Evolutionary conservation across 2,113 vertebrate genomes (phyloP).

Genomic region (Megaceryle maxima): DNA sequence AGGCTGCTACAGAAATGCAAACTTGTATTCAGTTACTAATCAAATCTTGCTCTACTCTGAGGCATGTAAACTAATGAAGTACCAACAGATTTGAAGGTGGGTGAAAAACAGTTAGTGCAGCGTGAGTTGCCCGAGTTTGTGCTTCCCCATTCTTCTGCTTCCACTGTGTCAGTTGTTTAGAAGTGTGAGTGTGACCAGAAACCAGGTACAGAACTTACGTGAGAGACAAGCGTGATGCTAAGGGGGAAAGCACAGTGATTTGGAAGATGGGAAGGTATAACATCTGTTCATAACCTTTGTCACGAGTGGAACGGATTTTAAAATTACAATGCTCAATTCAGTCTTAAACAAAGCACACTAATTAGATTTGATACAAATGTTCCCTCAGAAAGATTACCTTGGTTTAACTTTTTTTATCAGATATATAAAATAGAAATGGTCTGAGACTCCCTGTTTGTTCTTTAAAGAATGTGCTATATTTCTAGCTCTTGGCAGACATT

Average conservation of each 20-base stretch:
- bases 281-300: slow-evolving; percentile 34
- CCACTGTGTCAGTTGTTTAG: neutral
- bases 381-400: slow-evolving; percentile 52
- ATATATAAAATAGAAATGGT: slow-evolving; percentile 10
- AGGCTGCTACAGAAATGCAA: neutral
- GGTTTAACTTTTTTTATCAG: slow-evolving; percentile 42
- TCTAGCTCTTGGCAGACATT: slow-evolving; percentile 68
- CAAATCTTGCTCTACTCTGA: neutral
- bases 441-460: slow-evolving; percentile 56
- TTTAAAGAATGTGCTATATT: slow-evolving; percentile 57
- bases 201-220: neutral
- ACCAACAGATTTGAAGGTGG: neutral
- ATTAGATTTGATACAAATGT: slow-evolving; percentile 12
- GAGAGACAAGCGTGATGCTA: neutral
- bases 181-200: neutral
- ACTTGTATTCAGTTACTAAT: neutral
- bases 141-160: neutral
- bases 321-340: slow-evolving; percentile 9
- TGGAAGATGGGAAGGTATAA: neutral
- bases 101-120: neutral
- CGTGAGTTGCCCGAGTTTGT: neutral
- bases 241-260: neutral
- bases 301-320: neutral
- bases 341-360: neutral
- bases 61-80: neutral